phyloP scores from a whole-genome alignment of 2,113 vertebrate species.

The Probosciger aterrimus region DNA sequence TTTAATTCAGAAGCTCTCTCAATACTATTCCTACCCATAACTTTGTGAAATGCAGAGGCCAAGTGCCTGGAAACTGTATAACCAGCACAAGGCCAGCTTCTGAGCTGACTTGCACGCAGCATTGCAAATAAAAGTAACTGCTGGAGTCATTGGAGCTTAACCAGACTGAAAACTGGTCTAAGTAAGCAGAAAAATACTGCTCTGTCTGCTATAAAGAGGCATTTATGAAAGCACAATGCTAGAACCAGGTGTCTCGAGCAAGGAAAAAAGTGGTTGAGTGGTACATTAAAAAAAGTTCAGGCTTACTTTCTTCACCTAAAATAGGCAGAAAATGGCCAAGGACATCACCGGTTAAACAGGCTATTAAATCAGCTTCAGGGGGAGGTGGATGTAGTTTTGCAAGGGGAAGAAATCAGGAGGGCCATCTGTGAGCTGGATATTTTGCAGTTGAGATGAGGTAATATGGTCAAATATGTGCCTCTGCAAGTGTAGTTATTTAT shows the following conservation, averaged over 20 bases:
- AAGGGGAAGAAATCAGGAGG: constrained; percentile 10
- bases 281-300: neutral
- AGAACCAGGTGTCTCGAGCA: neutral
- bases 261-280: neutral
- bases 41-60: neutral
- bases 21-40: neutral
- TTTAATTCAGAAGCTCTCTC: neutral
- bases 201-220: neutral
- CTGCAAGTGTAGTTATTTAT: neutral
- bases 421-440: constrained; percentile 40
- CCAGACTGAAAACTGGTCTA: neutral
- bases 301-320: constrained; percentile 17
- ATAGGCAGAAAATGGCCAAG: neutral
- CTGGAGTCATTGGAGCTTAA: neutral
- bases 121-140: constrained; percentile 20
- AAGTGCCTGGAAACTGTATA: neutral
- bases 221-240: neutral
- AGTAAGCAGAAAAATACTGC: neutral
- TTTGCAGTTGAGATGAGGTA: constrained; percentile 54
- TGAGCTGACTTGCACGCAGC: neutral
- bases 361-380: neutral
- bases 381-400: constrained; percentile 7
- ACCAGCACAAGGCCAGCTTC: neutral
- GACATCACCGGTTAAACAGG: neutral
- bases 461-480: constrained; percentile 25